These are phyloP conservation scores for Epistrophe eligans DNA, from an alignment of 2,888 invertebrate genomes.

Conservation along the genomic window DNA sequence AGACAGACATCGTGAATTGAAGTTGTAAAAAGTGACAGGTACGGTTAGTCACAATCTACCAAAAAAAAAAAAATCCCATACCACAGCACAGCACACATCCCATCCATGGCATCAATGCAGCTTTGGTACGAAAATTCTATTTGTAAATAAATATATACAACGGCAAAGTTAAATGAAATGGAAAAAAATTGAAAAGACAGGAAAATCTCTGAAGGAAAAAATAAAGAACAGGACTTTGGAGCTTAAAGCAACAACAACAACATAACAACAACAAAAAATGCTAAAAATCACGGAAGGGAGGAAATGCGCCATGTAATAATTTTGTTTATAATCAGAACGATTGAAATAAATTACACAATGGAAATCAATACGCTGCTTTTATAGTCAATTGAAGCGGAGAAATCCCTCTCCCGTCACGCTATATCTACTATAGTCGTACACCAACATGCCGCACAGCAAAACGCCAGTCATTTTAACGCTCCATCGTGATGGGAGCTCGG, in stretches of 20 bases:
- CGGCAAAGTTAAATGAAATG: slow-evolving; percentile 64
- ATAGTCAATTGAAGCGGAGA: slow-evolving; percentile 41
- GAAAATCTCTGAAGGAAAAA: slow-evolving; percentile 52
- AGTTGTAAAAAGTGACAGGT: slow-evolving; percentile 57
- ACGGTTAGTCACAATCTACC: slow-evolving; percentile 53
- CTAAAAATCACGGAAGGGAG: slow-evolving; percentile 23
- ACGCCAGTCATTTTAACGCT: not conserved
- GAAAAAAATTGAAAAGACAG: slow-evolving; percentile 69
- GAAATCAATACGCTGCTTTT: slow-evolving; percentile 57
- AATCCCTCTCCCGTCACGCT: not conserved
- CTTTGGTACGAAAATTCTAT: not conserved
- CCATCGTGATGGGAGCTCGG: not conserved
- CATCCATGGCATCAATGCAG: slow-evolving; percentile 17
- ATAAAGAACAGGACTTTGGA: slow-evolving; percentile 44
- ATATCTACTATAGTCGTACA: not conserved
- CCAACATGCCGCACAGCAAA: not conserved
- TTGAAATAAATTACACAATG: slow-evolving; percentile 68
- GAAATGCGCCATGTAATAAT: slow-evolving; percentile 54
- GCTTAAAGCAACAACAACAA: not conserved
- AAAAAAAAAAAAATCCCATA: not conserved
- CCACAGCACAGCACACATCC: slow-evolving; percentile 1
- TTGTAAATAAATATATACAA: not conserved
- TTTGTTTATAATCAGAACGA: slow-evolving; percentile 72
- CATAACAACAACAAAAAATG: slow-evolving; percentile 25
- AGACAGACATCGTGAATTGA: slow-evolving; percentile 26